phyloP scores from a whole-genome alignment of 2,113 vertebrate species.

The Dunckerocampus dactyliophorus region DNA sequence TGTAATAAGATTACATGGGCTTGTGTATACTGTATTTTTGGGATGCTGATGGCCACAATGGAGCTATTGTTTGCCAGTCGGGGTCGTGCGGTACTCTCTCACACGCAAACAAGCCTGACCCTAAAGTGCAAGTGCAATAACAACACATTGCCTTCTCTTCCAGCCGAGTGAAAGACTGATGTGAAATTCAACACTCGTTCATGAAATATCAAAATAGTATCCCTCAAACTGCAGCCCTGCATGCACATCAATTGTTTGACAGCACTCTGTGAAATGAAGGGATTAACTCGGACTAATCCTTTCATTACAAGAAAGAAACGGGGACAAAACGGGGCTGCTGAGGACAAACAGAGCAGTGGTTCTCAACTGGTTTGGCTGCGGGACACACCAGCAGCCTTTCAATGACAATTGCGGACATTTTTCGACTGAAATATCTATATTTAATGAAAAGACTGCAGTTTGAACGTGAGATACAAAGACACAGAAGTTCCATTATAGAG shows the following conservation, averaged over 20 bases:
- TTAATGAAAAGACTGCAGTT: too few species aligned
- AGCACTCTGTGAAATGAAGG: slow-evolving; percentile 19
- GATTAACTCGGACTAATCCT: slow-evolving; percentile 41
- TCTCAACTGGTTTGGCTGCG: too few species aligned
- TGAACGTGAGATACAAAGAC: too few species aligned
- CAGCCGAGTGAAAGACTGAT: not conserved
- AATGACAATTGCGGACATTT: too few species aligned
- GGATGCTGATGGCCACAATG: slow-evolving; percentile 26
- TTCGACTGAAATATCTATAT: too few species aligned
- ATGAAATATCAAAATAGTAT: slow-evolving; percentile 48
- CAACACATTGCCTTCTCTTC: not conserved
- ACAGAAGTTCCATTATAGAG: too few species aligned
- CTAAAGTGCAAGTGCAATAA: not conserved
- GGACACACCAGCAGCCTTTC: too few species aligned
- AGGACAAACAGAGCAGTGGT: not conserved
- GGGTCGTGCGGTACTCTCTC: slow-evolving; percentile 16
- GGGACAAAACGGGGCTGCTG: not conserved
- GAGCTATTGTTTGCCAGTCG: slow-evolving; percentile 42
- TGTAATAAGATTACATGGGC: too few species aligned
- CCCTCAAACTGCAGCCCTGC: slow-evolving; percentile 2
- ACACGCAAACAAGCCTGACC: slow-evolving; percentile 13
- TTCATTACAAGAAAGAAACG: slow-evolving; percentile 9
- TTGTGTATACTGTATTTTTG: slow-evolving; percentile 5
- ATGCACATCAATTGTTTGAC: slow-evolving; percentile 8
- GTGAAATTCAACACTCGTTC: not conserved